These are phyloP conservation scores for Aporophyla nigra DNA, from an alignment of 2,888 invertebrate species.

Conservation along the genomic window DNA sequence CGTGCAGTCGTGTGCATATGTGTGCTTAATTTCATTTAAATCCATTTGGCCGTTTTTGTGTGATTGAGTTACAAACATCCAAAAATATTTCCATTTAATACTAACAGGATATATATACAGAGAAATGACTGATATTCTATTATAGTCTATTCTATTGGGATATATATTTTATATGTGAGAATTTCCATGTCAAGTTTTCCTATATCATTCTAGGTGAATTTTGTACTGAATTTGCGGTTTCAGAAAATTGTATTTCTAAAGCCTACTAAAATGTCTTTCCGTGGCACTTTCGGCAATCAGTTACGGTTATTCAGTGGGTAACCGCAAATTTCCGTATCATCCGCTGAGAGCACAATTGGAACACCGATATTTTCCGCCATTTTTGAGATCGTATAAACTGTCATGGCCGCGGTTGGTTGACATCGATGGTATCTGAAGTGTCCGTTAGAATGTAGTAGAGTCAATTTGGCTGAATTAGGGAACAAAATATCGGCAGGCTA, in stretches of 20 bases:
- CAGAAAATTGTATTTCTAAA: slow-evolving; percentile 7
- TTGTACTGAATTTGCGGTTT: slow-evolving; percentile 6
- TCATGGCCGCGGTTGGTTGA: slow-evolving; percentile 49
- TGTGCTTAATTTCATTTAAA: too few relatives aligned
- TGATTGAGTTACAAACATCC: too few relatives aligned
- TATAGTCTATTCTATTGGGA: too few relatives aligned
- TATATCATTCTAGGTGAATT: not conserved
- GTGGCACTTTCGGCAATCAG: slow-evolving; percentile 66
- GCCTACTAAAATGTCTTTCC: slow-evolving; percentile 28
- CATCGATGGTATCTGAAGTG: slow-evolving; percentile 1
- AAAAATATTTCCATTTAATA: too few relatives aligned
- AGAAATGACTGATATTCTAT: too few relatives aligned
- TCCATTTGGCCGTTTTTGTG: too few relatives aligned
- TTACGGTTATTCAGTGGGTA: slow-evolving; percentile 69
- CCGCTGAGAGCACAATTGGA: slow-evolving; percentile 37
- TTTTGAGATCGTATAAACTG: slow-evolving; percentile 24
- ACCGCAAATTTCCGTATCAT: slow-evolving; percentile 76
- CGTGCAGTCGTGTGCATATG: too few relatives aligned
- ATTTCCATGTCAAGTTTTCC: not conserved
- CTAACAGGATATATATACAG: too few relatives aligned
- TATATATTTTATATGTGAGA: not conserved
- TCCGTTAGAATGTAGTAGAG: slow-evolving; percentile 14
- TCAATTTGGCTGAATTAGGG: not conserved
- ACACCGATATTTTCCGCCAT: slow-evolving; percentile 40
- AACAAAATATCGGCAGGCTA: not conserved